These are phyloP conservation scores for Zaprionus obscuricornis DNA, from an alignment of 2,888 invertebrate species.

Conservation along the genomic window DNA sequence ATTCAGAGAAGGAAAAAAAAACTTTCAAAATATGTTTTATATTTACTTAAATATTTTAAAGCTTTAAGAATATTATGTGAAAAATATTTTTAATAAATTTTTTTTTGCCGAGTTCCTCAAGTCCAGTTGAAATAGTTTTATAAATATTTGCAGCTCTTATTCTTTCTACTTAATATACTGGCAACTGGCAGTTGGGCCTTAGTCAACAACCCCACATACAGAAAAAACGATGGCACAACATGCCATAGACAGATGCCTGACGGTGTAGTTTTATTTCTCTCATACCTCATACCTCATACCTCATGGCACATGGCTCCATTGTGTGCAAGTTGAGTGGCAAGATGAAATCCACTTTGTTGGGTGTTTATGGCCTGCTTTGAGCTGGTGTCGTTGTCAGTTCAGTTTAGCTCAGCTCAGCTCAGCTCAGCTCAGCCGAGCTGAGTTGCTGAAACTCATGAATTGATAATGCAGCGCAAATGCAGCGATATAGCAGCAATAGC, in stretches of 20 bases:
- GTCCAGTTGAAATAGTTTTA: slow-evolving; percentile 16
- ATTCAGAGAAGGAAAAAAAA: no score
- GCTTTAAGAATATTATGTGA: no score
- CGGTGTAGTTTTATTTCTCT: not conserved
- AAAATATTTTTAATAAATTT: no score
- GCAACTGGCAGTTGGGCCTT: slow-evolving; percentile 22
- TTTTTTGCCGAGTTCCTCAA: not conserved
- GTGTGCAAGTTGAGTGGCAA: slow-evolving; percentile 38
- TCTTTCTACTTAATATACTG: slow-evolving; percentile 8
- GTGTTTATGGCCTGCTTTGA: slow-evolving; percentile 59
- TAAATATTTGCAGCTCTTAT: slow-evolving; percentile 44
- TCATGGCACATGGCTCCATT: no score
- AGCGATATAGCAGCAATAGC: slow-evolving; percentile 44
- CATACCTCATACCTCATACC: no score
- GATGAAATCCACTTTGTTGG: slow-evolving; percentile 52
- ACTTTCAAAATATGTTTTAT: no score
- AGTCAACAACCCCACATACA: slow-evolving; percentile 3
- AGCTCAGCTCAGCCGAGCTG: not conserved
- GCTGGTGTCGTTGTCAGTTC: slow-evolving; percentile 51
- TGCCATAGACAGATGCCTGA: not conserved
- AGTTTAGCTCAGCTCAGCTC: slow-evolving; percentile 15
- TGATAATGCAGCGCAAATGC: slow-evolving; percentile 71
- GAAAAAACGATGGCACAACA: not conserved
- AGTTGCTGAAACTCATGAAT: slow-evolving; percentile 61
- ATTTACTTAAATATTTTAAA: no score